Base-by-base conservation (phyloP, 2,113 vertebrate species). In the Mesitornis unicolor region DNA sequence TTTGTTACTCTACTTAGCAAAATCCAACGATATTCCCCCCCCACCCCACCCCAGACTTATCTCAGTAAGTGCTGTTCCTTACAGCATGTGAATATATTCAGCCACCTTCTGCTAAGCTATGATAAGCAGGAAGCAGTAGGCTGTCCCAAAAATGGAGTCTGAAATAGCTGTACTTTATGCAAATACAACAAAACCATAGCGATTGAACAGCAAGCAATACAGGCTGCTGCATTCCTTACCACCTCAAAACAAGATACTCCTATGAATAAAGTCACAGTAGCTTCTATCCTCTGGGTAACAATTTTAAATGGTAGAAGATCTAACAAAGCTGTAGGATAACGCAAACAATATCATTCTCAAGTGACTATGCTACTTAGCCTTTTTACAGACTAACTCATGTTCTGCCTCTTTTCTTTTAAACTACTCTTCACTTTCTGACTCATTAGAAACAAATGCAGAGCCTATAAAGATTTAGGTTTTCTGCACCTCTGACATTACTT, bases 121-220 rank as follows among this genome's bases (percentile, higher is more conserved):
- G 96, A 95, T 95, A 93, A 97, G 96, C 93, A 94, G 95, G 93
- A 95, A 91, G 93, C 94, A 94, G 71, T 76, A 96, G 95, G 93
- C 95, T 95, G 95, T 79, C 92, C 90, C 83, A 40, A n/a, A 22
- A 92, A 88, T 56, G 87, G 92, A 94, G 88, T 86, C 92, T 92
- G 95, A 96, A 96, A 96, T 90, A 95, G 88, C 96, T 90, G 71
- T 59, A 74, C 88, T 84, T 96, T 84, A 95, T 96, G 95, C 92
- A 96, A 96, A 95, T 83, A 35, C 87, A 91, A 51, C 67, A 47
- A 78, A 90, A 42, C 56, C 92, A 67, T 70, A 11, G 70, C 14
- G 90, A 81, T 0, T 67, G 87, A 96, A 75, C 83, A 84, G 92
- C 78, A 29, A 93, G 92, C 84, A 68, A 38, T 2, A 75, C 61